phyloP scores from a whole-genome alignment of 2,113 vertebrate species.

The Lophura nycthemera region DNA sequence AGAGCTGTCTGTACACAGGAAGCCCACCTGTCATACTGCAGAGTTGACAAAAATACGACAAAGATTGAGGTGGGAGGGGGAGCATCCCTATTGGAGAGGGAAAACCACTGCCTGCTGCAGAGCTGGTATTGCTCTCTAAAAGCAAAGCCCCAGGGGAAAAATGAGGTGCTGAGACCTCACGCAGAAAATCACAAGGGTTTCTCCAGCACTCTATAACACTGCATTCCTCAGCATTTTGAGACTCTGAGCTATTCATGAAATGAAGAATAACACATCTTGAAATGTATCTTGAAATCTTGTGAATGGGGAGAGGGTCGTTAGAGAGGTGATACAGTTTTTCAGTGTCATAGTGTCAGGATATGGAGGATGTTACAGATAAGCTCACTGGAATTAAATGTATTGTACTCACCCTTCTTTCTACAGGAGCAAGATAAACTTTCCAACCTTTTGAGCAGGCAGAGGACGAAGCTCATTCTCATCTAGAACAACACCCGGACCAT shows the following conservation, averaged over 20 bases:
- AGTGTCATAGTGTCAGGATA: not conserved
- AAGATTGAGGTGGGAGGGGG: not conserved
- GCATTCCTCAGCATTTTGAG: not conserved
- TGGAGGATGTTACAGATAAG: not conserved
- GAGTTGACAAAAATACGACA: constrained; percentile 38
- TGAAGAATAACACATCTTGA: not conserved
- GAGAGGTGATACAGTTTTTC: not conserved
- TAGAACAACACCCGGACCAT: not conserved
- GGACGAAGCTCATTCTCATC: not conserved
- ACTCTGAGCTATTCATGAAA: not conserved
- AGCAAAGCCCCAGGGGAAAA: not conserved
- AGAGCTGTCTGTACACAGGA: not conserved
- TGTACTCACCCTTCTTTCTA: not conserved
- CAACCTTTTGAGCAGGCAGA: not conserved
- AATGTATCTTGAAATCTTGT: not conserved
- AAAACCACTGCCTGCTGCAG: not conserved
- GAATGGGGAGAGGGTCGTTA: not conserved
- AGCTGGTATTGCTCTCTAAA: constrained; percentile 29
- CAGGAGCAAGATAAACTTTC: not conserved
- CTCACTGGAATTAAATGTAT: not conserved
- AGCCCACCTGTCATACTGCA: not conserved
- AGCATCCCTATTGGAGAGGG: not conserved
- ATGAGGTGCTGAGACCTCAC: not conserved
- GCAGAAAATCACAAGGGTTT: not conserved
- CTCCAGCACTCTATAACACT: not conserved